phyloP scores from a whole-genome alignment of 35 echinoderm and acorn worm species.

The Apostichopus parvimensis region DNA sequence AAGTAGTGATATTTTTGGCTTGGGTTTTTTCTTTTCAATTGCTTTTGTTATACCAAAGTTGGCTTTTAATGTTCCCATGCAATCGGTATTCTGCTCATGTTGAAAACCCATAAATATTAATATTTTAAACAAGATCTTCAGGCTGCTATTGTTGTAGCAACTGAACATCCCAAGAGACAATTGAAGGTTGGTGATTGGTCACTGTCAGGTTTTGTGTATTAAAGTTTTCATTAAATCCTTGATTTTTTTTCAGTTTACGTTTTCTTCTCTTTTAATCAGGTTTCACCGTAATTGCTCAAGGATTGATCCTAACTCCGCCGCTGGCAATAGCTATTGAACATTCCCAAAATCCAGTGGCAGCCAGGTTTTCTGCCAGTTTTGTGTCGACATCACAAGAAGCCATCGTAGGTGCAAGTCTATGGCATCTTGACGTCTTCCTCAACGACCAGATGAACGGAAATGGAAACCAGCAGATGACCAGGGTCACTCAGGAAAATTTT shows the following conservation, averaged over 20 bases:
- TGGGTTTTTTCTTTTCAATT: no score
- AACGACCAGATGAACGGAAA: conserved; percentile 42
- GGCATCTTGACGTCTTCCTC: conserved; percentile 47
- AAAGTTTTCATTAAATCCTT: background rate
- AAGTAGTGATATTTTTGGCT: no score
- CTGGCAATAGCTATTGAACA: conserved; percentile 34
- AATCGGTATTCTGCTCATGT: no score
- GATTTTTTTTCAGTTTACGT: background rate
- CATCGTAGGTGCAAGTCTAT: conserved; percentile 37
- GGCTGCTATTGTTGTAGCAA: no score
- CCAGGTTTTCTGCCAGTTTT: conserved; percentile 6
- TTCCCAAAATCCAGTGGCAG: background rate
- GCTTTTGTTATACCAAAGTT: no score
- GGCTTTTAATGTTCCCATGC: no score
- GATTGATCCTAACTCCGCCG: background rate
- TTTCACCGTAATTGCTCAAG: background rate
- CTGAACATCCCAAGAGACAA: no score
- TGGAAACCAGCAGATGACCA: conserved; percentile 25
- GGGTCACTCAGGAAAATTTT: conserved; percentile 17
- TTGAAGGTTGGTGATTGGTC: no score
- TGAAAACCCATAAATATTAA: no score
- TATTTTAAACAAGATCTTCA: no score
- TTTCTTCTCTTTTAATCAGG: background rate
- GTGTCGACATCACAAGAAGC: background rate
- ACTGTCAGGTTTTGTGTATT: no score